These are phyloP conservation scores for Onychostoma macrolepis DNA, from an alignment of 2,113 vertebrate species.

Conservation along the genomic window DNA sequence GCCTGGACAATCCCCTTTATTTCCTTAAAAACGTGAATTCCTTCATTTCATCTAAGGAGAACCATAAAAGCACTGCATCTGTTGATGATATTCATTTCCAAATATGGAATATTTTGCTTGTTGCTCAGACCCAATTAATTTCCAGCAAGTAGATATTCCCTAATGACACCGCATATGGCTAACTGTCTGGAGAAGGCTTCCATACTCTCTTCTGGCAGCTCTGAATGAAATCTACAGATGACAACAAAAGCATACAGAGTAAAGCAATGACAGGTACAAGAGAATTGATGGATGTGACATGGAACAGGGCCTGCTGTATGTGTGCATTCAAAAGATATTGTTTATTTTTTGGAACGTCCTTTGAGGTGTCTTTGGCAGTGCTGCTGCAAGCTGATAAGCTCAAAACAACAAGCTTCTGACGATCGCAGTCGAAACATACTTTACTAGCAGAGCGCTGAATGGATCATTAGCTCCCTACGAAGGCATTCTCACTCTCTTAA, in stretches of 20 bases:
- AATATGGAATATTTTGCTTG: slow-evolving; percentile 39
- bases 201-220: slow-evolving; percentile 28
- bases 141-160: slow-evolving; percentile 33
- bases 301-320: slow-evolving; percentile 1
- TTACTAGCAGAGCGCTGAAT: slow-evolving; percentile 37
- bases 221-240: slow-evolving; percentile 42
- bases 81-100: background rate
- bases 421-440: slow-evolving; percentile 20
- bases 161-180: slow-evolving; percentile 39
- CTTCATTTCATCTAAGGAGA: background rate
- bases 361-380: slow-evolving; percentile 27
- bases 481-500: slow-evolving; percentile 34
- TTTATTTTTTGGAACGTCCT: slow-evolving; percentile 32
- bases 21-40: background rate
- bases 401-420: slow-evolving; percentile 29
- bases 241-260: slow-evolving; percentile 34
- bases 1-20: background rate
- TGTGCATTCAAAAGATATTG: slow-evolving; percentile 45
- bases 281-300: slow-evolving; percentile 55
- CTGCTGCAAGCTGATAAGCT: slow-evolving; percentile 43
- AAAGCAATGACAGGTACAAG: slow-evolving; percentile 47
- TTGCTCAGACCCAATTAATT: slow-evolving; percentile 40
- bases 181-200: slow-evolving; percentile 21
- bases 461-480: slow-evolving; percentile 49
- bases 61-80: background rate